Evolutionary conservation across 2,888 invertebrate species (phyloP), one percentile per base, ranked within the genome.

Genomic region (Macrosoma leucophasiata): DNA sequence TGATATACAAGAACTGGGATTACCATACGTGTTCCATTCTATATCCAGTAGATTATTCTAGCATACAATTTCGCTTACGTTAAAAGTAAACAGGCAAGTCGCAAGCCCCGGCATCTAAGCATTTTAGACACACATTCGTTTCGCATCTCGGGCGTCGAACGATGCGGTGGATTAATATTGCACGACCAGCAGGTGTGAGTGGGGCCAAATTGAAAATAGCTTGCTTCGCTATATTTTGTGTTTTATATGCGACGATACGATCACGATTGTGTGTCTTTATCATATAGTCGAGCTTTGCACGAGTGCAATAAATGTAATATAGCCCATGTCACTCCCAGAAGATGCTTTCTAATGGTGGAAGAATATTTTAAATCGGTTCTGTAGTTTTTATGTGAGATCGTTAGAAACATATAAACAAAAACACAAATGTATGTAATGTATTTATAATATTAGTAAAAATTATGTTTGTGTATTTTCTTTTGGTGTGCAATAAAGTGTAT

Each of bases 141-240:
- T 36, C 25, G 29, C 28, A 39, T 33, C 41, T 41, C 35, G 27
- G 36, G 36, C 23, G 27, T 36, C 39, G 31, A 37, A 33, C 34
- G 41, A 37, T 29, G 32, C 29, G 23, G 37, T 29, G 44, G 48
- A 53, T 54, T 52, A 54, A 52, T 51, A 55, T 51, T 52, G 49
- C 51, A 43, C 42, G 43, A 46, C 41, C 45, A 48, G 46, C 50
- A 55, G 50, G 48, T 50, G 53, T 43, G 43, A 50, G 43, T 47
- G 47, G 41, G 40, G 50, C 48, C 43, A 49, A 50, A 55, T 55
- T 53, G 55, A 50, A 55, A 55, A 52, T 53, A 45, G 52, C 52
- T 49, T 42, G 29, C 29, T 23, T 41, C 43, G 38, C 37, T 23
- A 29, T 13, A 18, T 24, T 24, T 12, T 13, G 12, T 11, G 10